These are phyloP conservation scores for Brachionus manjavacas DNA, from an alignment of 1,140 invertebrate species.

Conservation along the genomic window DNA sequence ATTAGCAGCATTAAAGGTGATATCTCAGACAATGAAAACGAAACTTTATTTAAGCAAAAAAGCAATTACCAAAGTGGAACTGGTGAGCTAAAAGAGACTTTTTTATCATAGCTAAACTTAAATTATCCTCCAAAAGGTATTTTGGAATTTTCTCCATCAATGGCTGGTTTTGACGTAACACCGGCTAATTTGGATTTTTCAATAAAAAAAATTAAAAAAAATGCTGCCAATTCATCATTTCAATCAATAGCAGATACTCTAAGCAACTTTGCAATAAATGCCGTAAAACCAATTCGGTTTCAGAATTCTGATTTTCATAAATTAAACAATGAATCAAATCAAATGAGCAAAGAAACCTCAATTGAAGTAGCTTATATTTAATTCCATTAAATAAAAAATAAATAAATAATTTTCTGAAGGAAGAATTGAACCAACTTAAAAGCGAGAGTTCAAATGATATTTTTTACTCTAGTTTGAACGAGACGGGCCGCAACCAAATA, in stretches of 20 bases:
- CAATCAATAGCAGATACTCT: constrained; percentile 17
- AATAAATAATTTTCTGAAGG: neutral
- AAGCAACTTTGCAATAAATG: constrained; percentile 17
- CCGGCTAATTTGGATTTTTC: constrained; percentile 32
- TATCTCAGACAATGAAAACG: neutral
- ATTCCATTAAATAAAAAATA: neutral
- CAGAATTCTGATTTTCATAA: constrained; percentile 12
- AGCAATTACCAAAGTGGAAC: neutral
- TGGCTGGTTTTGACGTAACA: constrained; percentile 39
- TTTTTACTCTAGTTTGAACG: neutral
- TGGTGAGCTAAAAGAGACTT: neutral
- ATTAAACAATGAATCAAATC: neutral
- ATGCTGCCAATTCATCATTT: constrained; percentile 6
- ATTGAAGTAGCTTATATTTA: neutral
- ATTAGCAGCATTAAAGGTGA: neutral
- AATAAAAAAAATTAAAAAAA: neutral
- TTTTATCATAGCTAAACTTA: neutral
- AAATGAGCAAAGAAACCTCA: constrained; percentile 29
- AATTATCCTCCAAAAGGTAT: neutral
- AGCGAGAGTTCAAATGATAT: constrained; percentile 4
- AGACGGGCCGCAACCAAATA: neutral
- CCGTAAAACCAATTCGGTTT: constrained; percentile 10
- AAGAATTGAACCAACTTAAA: constrained; percentile 8
- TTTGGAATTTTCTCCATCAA: constrained; percentile 23
- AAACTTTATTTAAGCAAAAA: neutral